Base-by-base conservation (phyloP, 1,140 invertebrate species). In the Euschistus heros region DNA sequence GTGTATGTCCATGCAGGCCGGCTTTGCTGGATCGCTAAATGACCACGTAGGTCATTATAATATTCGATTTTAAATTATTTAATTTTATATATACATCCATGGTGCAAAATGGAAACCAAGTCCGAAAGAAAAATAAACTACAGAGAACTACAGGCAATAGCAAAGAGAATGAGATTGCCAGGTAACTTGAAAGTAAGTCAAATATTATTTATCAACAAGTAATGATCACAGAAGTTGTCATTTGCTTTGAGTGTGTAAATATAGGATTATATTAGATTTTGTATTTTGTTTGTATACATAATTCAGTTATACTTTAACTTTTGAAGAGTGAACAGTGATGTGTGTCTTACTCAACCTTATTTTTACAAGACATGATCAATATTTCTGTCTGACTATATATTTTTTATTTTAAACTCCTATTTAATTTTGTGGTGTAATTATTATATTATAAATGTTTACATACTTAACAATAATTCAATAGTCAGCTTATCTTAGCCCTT, bases 101-200 rank as follows among this genome's bases (percentile, higher is more conserved):
- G 27, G 27, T 30, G 27, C 26, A 60, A 60, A 26, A 62, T 62
- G 61, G 61, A 62, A 3, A 8, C 15, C 15, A 20, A 47, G 6
- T 14, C 20, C 15, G 61, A 47, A 18, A 22, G n/a, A 26, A 62
- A 37, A 24, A 62, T 46, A 22, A 62, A 46, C 22, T 62, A 62
- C 61, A 37, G 61, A n/a, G 61, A 62, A 27, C 20, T 62, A 18
- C 61, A 62, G 33, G 61, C 61, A 10, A 62, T 62, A 37, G 61
- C 61, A 27, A 62, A 62, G 26, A 62, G 44, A 46, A 18, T 62
- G 13, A 27, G 26, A 22, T 27, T 62, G 22, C 61, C 61, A 15
- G 61, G 61, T 18, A 62, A 62, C n/a, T 27, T 62, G 33, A 62
- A 62, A 33, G 61, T 46, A 46, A 62, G 57, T 60, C 3, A 15